Conservation (phyloP, 2,888 invertebrate genomes). For the Drosophila rellima region DNA sequence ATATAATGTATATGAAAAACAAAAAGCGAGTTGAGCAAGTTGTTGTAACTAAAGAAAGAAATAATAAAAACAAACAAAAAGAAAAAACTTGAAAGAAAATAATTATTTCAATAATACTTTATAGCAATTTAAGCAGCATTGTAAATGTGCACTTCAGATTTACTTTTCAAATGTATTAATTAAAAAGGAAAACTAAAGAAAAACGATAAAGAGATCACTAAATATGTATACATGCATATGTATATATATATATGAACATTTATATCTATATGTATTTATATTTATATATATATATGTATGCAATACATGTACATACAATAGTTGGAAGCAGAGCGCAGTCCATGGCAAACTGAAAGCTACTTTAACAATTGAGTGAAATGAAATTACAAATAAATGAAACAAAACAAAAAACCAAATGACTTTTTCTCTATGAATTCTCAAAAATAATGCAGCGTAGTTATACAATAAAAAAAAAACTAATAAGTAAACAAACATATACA, state of each 20-base stretch:
- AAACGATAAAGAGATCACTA: conserved; percentile 14
- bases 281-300: too few species aligned
- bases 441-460: conserved; percentile 37
- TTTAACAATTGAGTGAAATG: conserved; percentile 61
- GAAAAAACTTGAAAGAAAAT: conserved; percentile 11
- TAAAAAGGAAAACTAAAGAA: conserved; percentile 23
- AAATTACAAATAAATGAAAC: conserved; percentile 53
- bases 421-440: conserved; percentile 65
- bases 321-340: conserved; percentile 60
- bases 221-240: conserved; percentile 20
- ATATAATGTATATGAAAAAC: conserved; percentile 24
- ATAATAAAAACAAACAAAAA: conserved; percentile 21
- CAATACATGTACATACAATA: conserved; percentile 50
- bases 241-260: conserved; percentile 14
- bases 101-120: conserved; percentile 50
- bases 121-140: conserved; percentile 74
- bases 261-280: conserved; percentile 11
- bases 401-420: conserved; percentile 58
- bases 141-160: conserved; percentile 79
- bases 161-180: conserved; percentile 63
- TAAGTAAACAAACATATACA: conserved; percentile 22
- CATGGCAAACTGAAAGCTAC: conserved; percentile 63
- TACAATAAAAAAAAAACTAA: conserved; percentile 22
- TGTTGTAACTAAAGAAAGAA: conserved; percentile 30
- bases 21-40: conserved; percentile 41